These are phyloP conservation scores for Epistrophe grossulariae DNA, from an alignment of 2,888 invertebrate species.

Conservation along the genomic window DNA sequence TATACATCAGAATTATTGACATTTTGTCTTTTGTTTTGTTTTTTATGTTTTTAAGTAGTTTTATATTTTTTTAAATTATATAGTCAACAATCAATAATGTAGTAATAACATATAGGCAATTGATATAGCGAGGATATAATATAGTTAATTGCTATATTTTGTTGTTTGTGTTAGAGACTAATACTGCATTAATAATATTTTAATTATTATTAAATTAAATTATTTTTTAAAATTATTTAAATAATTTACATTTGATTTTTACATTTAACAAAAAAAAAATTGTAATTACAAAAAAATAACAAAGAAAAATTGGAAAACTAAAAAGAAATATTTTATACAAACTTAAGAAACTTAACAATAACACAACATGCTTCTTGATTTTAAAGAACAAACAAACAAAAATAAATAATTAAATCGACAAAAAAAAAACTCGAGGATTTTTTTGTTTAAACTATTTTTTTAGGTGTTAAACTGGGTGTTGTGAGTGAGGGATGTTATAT, in stretches of 20 bases:
- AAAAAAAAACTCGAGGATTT: constrained; percentile 1
- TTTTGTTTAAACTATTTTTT: not conserved
- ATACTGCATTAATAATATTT: constrained; percentile 61
- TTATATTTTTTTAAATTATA: not conserved
- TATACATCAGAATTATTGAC: constrained; percentile 26
- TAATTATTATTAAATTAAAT: constrained; percentile 41
- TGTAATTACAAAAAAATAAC: constrained; percentile 10
- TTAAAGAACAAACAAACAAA: constrained; percentile 14
- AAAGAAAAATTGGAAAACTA: not conserved
- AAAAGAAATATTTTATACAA: constrained; percentile 31
- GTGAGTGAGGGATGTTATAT: no score
- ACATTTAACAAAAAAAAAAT: not conserved
- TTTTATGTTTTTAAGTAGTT: constrained; percentile 33
- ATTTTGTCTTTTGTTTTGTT: not conserved
- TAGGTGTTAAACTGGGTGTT: constrained; percentile 9
- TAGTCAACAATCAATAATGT: not conserved
- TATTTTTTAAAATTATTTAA: constrained; percentile 24
- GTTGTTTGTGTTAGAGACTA: constrained; percentile 32
- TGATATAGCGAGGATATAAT: constrained; percentile 26
- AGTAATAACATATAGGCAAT: constrained; percentile 12
- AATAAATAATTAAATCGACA: constrained; percentile 13
- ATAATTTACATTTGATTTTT: constrained; percentile 34
- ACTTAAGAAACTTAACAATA: constrained; percentile 39
- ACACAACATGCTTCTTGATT: constrained; percentile 57
- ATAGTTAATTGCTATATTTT: constrained; percentile 25